phyloP scores from a whole-genome alignment of 2,113 vertebrate genomes.

The Zonotrichia leucophrys region DNA sequence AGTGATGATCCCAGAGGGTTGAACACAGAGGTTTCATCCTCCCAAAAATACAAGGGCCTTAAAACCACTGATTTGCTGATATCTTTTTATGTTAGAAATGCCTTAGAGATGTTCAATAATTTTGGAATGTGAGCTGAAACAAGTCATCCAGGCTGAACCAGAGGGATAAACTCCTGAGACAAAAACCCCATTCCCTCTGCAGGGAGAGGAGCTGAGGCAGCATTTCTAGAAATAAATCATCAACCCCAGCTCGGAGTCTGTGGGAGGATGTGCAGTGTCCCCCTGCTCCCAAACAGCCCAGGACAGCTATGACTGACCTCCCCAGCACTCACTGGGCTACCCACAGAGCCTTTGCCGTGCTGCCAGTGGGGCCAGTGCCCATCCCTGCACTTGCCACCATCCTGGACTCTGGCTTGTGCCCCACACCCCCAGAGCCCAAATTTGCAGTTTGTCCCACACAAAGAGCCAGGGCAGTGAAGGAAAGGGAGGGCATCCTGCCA shows the following conservation, averaged over 20 bases:
- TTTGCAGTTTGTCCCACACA: background rate
- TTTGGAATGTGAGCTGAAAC: background rate
- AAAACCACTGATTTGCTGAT: background rate
- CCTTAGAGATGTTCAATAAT: background rate
- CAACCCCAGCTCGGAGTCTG: background rate
- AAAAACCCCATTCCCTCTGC: rapidly evolving
- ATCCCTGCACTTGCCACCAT: too few relatives aligned
- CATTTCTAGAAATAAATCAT: background rate
- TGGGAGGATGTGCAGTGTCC: background rate
- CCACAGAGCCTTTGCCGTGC: rapidly evolving
- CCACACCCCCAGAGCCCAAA: rapidly evolving
- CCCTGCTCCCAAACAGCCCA: background rate
- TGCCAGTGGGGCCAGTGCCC: background rate
- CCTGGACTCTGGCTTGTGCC: too few relatives aligned
- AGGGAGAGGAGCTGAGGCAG: background rate
- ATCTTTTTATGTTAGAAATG: background rate
- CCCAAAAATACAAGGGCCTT: background rate
- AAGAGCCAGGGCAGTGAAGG: background rate
- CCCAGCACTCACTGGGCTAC: background rate
- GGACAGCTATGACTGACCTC: background rate
- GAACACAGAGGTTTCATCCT: background rate
- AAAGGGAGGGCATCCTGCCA: background rate
- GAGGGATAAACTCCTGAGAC: background rate
- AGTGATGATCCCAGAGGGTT: background rate
- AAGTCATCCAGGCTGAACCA: background rate